Percentiles rank a stretch among this genome's conserved stretches.
These are phyloP conservation scores for Elephantulus edwardii DNA, from an alignment of 2,113 vertebrate species.

Conservation along the genomic window DNA sequence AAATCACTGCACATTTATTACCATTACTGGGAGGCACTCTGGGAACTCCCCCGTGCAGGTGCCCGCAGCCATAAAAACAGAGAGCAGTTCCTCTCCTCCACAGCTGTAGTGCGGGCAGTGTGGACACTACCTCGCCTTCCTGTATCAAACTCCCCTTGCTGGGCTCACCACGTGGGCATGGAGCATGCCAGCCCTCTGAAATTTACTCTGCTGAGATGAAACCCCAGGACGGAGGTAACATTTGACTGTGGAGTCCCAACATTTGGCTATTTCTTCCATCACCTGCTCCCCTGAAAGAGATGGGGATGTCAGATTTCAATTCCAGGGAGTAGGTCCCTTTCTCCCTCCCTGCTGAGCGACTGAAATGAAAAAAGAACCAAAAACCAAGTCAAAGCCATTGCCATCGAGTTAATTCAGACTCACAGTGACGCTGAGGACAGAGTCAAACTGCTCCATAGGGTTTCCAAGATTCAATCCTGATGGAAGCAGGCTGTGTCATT, in stretches of 20 bases:
- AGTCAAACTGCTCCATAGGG: neutral
- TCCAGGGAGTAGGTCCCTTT: neutral
- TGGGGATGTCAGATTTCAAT: neutral
- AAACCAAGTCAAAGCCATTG: neutral
- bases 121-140: neutral
- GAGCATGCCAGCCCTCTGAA: slow-evolving; percentile 42
- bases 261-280: neutral
- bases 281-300: slow-evolving; percentile 11
- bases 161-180: slow-evolving; percentile 14
- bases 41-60: neutral
- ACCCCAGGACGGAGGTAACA: slow-evolving; percentile 22
- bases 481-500: neutral
- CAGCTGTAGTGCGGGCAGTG: neutral
- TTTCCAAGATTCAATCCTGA: neutral
- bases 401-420: neutral
- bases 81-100: neutral
- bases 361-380: neutral
- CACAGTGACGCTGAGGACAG: neutral
- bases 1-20: slow-evolving; percentile 63
- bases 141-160: neutral
- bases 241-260: neutral
- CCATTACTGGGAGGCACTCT: slow-evolving; percentile 52
- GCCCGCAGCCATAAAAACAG: neutral
- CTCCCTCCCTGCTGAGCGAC: neutral
- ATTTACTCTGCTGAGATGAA: neutral